Conservation (phyloP, 2,888 invertebrate genomes). For the Gortyna flavago region DNA sequence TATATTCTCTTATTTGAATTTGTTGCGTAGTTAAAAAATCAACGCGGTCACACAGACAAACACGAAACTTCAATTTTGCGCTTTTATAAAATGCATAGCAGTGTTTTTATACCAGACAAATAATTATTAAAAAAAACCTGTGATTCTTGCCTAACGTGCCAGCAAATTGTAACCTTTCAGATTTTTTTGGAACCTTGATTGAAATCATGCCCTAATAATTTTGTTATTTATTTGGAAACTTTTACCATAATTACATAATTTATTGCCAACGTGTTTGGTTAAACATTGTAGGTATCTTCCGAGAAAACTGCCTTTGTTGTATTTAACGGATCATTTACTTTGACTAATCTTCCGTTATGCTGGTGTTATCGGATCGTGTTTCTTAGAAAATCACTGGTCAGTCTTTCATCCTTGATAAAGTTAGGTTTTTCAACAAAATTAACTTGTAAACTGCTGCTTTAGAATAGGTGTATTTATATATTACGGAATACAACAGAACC, state of each 20-base stretch:
- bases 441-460: background rate
- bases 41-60: no score
- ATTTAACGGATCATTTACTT: conserved; percentile 51
- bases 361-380: conserved; percentile 3
- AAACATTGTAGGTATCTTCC: conserved; percentile 15
- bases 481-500: background rate
- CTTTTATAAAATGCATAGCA: no score
- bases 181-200: background rate
- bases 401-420: background rate
- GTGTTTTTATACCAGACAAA: no score
- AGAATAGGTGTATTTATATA: background rate
- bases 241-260: conserved; percentile 13
- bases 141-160: background rate
- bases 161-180: background rate
- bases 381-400: conserved; percentile 7
- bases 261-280: conserved; percentile 29
- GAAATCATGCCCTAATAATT: background rate
- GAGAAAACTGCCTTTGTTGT: conserved; percentile 21
- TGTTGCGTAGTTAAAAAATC: no score
- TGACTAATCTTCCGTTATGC: conserved; percentile 38
- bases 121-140: background rate
- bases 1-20: no score
- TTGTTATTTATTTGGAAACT: conserved; percentile 7
- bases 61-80: no score
- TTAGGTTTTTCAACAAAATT: background rate